Percentiles rank a stretch among this genome's conserved stretches.
These are phyloP conservation scores for Numida meleagris DNA, from an alignment of 2,113 vertebrate genomes.

Conservation along the genomic window DNA sequence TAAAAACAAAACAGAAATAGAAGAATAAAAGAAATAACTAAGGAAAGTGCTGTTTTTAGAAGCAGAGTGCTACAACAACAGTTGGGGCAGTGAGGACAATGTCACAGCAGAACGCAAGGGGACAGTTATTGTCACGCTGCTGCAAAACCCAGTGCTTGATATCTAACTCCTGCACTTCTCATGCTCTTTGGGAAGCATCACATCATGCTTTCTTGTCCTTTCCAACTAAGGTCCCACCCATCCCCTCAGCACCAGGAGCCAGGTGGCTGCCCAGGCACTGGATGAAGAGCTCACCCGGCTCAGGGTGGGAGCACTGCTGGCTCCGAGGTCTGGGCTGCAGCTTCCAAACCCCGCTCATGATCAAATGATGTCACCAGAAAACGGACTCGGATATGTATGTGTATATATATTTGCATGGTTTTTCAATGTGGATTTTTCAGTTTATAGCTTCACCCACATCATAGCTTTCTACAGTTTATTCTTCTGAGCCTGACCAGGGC, in stretches of 20 bases:
- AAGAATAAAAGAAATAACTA: background rate
- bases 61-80: background rate
- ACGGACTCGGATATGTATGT: background rate
- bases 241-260: conserved; percentile 59
- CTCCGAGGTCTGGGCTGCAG: background rate
- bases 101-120: background rate
- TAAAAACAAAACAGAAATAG: conserved; percentile 17
- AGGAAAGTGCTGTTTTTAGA: background rate
- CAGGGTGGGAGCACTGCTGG: no score
- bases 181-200: background rate
- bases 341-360: background rate
- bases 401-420: background rate
- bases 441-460: background rate
- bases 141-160: background rate
- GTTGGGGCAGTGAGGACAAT: background rate
- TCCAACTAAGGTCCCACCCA: conserved; percentile 59
- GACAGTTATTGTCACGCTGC: background rate
- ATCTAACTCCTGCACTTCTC: background rate
- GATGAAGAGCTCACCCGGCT: no score
- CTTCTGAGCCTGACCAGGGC: background rate
- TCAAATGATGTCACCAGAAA: background rate
- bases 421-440: background rate
- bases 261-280: conserved; percentile 33
- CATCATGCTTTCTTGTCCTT: conserved; percentile 43
- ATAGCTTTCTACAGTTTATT: background rate